Conservation (phyloP, 2,888 invertebrate genomes). For the Xestia c-nigrum region DNA sequence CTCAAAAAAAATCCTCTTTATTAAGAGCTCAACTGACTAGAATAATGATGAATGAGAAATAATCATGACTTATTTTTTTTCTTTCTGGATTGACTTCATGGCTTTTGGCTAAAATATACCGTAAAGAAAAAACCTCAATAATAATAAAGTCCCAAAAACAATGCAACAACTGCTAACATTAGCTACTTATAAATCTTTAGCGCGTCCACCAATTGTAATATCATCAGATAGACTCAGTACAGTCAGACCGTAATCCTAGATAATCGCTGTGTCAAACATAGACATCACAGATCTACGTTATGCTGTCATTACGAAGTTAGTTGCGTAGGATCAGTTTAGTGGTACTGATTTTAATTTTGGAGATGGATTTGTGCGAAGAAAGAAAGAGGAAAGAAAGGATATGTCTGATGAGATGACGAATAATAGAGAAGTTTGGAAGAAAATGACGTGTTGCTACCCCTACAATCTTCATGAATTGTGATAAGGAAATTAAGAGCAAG, state of each 20-base stretch:
- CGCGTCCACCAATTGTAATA: slow-evolving; percentile 66
- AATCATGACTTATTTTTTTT: too few species aligned
- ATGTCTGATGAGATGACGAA: too few species aligned
- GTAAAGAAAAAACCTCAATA: not conserved
- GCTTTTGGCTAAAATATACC: too few species aligned
- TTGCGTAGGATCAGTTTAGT: not conserved
- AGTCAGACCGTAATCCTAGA: slow-evolving; percentile 73
- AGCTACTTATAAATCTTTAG: slow-evolving; percentile 3
- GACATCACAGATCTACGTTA: slow-evolving; percentile 22
- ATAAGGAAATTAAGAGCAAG: too few species aligned
- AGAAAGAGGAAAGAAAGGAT: too few species aligned
- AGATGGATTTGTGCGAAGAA: not conserved
- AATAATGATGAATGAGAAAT: too few species aligned
- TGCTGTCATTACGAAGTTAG: slow-evolving; percentile 5
- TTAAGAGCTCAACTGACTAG: too few species aligned
- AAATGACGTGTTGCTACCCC: too few species aligned
- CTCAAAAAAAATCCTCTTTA: too few species aligned
- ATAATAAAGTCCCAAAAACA: not conserved
- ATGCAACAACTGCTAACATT: not conserved
- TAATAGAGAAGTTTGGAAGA: too few species aligned
- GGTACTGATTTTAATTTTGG: not conserved
- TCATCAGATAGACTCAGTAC: slow-evolving; percentile 68
- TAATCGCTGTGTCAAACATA: slow-evolving; percentile 74
- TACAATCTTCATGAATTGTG: too few species aligned
- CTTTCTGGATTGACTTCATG: too few species aligned